Conservation (phyloP, 1,140 invertebrate genomes). For the Halyomorpha halys region DNA sequence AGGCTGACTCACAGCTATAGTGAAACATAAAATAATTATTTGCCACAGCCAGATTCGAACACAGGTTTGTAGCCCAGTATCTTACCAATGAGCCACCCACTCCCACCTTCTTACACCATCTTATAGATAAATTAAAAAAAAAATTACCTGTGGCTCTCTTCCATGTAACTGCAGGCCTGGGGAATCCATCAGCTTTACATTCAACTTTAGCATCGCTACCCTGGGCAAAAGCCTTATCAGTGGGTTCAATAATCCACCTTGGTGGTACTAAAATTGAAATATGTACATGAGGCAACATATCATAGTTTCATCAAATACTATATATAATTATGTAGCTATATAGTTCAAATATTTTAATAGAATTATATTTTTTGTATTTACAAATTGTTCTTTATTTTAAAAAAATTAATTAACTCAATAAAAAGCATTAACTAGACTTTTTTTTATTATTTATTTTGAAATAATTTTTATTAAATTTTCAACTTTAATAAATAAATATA, state of each 20-base stretch:
- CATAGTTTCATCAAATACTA: neutral
- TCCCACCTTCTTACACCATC: no score
- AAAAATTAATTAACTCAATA: neutral
- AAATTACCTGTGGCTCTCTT: conserved; percentile 80
- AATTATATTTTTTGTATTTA: neutral
- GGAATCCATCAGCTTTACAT: conserved; percentile 92
- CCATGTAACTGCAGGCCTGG: conserved; percentile 86
- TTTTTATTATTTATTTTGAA: no score
- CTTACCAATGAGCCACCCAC: no score
- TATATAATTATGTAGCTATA: neutral
- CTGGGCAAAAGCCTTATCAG: conserved; percentile 89
- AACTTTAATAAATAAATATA: no score
- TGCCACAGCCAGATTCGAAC: no score
- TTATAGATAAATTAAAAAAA: no score
- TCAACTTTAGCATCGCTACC: conserved; percentile 84
- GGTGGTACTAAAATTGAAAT: conserved; percentile 66
- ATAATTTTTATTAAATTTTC: no score
- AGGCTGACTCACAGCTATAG: no score
- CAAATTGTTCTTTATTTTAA: neutral
- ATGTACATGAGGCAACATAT: neutral
- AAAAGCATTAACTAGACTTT: no score
- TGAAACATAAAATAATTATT: no score
- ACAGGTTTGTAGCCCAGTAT: no score
- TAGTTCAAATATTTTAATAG: neutral
- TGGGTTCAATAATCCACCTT: conserved; percentile 90